phyloP scores from a whole-genome alignment of 1,140 invertebrate genomes.

The Meteorus sp. region DNA sequence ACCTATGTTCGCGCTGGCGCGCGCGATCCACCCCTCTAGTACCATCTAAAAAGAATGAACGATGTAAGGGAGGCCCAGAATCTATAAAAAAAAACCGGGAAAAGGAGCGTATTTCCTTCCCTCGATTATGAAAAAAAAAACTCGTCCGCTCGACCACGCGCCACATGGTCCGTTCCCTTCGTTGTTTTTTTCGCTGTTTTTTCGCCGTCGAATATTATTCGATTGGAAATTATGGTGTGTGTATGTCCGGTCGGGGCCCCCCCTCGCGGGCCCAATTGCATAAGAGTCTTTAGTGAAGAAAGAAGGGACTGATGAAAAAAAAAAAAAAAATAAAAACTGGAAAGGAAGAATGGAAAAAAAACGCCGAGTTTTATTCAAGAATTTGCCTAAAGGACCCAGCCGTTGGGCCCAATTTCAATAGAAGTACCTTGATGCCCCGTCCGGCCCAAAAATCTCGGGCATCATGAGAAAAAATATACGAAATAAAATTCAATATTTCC shows the following conservation, averaged over 20 bases:
- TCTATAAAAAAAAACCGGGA: constrained; percentile 38
- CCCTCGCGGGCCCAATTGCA: constrained; percentile 6
- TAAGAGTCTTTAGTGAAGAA: constrained; percentile 1
- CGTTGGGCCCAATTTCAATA: constrained; percentile 26
- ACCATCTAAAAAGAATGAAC: constrained; percentile 25
- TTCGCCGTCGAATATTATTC: constrained; percentile 21
- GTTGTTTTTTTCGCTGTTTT: constrained; percentile 41
- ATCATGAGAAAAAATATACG: constrained; percentile 14
- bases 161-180: constrained; percentile 40
- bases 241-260: constrained; percentile 23
- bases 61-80: constrained; percentile 22
- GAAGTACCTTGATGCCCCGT: constrained; percentile 10
- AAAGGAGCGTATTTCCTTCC: constrained; percentile 43
- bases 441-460: constrained; percentile 10
- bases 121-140: constrained; percentile 33
- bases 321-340: constrained; percentile 22
- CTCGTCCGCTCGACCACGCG: constrained; percentile 46
- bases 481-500: constrained; percentile 8
- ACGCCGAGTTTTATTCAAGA: constrained; percentile 42
- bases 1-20: constrained; percentile 15
- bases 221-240: constrained; percentile 11
- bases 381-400: constrained; percentile 50
- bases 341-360: constrained; percentile 35
- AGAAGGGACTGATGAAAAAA: constrained; percentile 40
- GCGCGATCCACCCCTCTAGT: constrained; percentile 31